These are phyloP conservation scores for Lepas anatifera DNA, from an alignment of 2,888 invertebrate species.

Conservation along the genomic window DNA sequence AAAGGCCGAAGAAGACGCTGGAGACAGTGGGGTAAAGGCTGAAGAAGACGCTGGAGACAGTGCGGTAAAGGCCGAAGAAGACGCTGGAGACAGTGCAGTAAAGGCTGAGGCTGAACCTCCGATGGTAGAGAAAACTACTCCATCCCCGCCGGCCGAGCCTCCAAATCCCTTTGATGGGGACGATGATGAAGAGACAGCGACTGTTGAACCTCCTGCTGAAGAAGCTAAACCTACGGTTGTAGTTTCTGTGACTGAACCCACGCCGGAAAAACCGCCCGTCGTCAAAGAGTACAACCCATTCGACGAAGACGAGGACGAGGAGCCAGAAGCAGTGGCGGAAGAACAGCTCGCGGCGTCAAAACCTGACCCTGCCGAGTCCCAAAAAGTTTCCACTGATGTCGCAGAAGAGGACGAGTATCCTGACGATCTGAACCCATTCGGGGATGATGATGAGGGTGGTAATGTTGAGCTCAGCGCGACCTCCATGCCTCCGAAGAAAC, in stretches of 20 bases:
- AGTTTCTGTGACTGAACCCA: background rate
- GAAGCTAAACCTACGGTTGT: background rate
- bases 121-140: too few relatives aligned
- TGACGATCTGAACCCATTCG: conserved; percentile 70
- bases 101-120: too few relatives aligned
- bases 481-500: conserved; percentile 9
- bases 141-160: background rate
- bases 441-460: conserved; percentile 47
- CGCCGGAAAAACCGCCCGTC: conserved; percentile 1
- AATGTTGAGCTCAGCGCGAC: too few relatives aligned
- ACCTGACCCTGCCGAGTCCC: too few relatives aligned
- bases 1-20: background rate
- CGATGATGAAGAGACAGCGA: background rate
- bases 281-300: conserved; percentile 17
- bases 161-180: background rate
- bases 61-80: background rate
- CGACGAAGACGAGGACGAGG: conserved; percentile 16
- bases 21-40: background rate
- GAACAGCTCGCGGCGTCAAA: too few relatives aligned
- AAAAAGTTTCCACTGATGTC: too few relatives aligned
- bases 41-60: background rate
- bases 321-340: conserved; percentile 2
- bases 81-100: background rate
- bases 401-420: conserved; percentile 46
- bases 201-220: background rate